These are phyloP conservation scores for Crotalus horridus DNA, from an alignment of 2,113 vertebrate species.

Conservation along the genomic window DNA sequence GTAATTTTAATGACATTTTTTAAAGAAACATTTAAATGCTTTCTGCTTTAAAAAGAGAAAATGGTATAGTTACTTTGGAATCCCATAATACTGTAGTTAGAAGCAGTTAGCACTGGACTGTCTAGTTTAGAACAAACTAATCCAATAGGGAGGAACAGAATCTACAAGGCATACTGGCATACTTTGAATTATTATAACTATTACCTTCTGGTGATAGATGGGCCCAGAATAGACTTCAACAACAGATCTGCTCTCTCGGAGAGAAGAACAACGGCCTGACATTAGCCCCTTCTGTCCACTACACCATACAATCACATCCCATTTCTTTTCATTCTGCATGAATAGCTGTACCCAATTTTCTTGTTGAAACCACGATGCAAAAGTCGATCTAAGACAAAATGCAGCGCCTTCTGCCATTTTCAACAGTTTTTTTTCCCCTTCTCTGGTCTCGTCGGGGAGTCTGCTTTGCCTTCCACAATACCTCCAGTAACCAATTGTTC, in stretches of 20 bases:
- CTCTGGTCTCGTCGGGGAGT: not conserved
- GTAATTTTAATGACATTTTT: not conserved
- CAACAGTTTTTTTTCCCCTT: not conserved
- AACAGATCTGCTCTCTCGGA: not conserved
- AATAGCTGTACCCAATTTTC: constrained; percentile 25
- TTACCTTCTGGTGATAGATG: not conserved
- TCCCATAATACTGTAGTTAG: not conserved
- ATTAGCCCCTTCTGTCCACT: not conserved
- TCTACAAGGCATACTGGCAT: not conserved
- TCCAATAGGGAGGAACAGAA: not conserved
- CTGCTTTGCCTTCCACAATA: not conserved
- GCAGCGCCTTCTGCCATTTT: constrained; percentile 5
- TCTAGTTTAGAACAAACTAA: not conserved
- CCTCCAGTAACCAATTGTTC: not conserved
- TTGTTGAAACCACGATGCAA: not conserved
- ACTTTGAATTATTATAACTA: not conserved
- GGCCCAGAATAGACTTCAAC: not conserved
- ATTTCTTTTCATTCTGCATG: not conserved
- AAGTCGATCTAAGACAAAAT: constrained; percentile 21
- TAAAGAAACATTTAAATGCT: not conserved
- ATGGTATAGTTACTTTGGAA: not conserved
- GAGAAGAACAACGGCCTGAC: not conserved
- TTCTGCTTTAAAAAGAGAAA: not conserved
- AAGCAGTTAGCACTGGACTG: not conserved
- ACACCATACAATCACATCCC: not conserved